phyloP scores from a whole-genome alignment of 2,888 invertebrate genomes.

The Xestia xanthographa region DNA sequence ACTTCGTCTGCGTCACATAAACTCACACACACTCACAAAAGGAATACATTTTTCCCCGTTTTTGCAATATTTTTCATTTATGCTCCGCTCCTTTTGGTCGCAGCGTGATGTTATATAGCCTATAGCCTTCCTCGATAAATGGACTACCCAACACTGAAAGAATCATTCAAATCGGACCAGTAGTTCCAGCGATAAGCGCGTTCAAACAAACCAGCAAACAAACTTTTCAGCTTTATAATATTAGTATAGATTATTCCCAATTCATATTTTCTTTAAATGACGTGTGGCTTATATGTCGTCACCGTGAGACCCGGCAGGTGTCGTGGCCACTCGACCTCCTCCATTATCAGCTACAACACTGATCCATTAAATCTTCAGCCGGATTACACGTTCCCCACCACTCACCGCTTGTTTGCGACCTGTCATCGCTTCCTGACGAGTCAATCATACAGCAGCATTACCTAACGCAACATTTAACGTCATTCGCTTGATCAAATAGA shows the following conservation, averaged over 20 bases:
- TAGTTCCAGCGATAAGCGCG: no score
- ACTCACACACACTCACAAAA: no score
- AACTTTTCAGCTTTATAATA: no score
- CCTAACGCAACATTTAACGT: background rate
- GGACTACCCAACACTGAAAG: no score
- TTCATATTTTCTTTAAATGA: background rate
- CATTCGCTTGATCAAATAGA: constrained; percentile 22
- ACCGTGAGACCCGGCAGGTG: background rate
- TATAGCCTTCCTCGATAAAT: no score
- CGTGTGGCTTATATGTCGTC: background rate
- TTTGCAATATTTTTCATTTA: no score
- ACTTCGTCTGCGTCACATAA: no score
- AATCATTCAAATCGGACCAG: no score
- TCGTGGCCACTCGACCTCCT: background rate
- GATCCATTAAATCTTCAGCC: constrained; percentile 34
- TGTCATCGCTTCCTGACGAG: constrained; percentile 48
- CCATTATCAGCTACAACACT: constrained; percentile 15
- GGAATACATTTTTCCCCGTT: no score
- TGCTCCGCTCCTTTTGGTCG: no score
- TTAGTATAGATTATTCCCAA: background rate
- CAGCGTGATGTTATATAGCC: no score
- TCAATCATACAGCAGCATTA: constrained; percentile 30
- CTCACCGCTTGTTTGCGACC: constrained; percentile 38
- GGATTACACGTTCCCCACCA: constrained; percentile 26
- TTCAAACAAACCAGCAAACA: no score